Percentiles rank a stretch among this genome's conserved stretches.
Evolutionary conservation across 2,888 invertebrate genomes (phyloP).

Genomic region (Drosophila meridiana): DNA sequence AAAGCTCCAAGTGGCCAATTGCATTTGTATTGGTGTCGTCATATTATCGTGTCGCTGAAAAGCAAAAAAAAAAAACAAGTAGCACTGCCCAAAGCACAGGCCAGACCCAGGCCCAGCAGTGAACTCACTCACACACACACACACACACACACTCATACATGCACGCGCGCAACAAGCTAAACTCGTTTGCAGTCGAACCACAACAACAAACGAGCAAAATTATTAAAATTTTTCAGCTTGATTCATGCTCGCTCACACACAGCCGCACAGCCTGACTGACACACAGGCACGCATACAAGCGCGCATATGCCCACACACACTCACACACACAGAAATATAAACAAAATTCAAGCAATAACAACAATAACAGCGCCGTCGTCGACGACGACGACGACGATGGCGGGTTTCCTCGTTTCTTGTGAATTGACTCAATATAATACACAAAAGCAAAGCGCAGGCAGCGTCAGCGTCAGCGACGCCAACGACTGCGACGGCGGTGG

Average conservation of each 20-base stretch:
- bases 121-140: slow-evolving; percentile 36
- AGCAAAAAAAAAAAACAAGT: slow-evolving; percentile 59
- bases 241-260: slow-evolving; percentile 70
- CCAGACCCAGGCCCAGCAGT: slow-evolving; percentile 37
- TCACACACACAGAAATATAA: slow-evolving; percentile 45
- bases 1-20: slow-evolving; percentile 42
- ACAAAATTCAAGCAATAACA: slow-evolving; percentile 54
- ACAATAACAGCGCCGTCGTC: slow-evolving; percentile 34
- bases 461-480: slow-evolving; percentile 37
- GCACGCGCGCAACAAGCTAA: slow-evolving; percentile 64
- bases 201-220: slow-evolving; percentile 63
- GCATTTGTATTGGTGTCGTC: slow-evolving; percentile 53
- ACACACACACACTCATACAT: slow-evolving; percentile 6
- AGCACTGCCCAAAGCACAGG: slow-evolving; percentile 54
- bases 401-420: slow-evolving; percentile 83
- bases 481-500: slow-evolving; percentile 36
- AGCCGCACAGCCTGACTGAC: slow-evolving; percentile 38
- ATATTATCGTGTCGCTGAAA: slow-evolving; percentile 62
- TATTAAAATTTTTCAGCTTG: slow-evolving; percentile 74
- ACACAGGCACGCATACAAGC: slow-evolving; percentile 20
- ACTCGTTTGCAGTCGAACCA: slow-evolving; percentile 64
- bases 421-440: slow-evolving; percentile 77
- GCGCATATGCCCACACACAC: slow-evolving; percentile 22
- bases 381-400: slow-evolving; percentile 56
- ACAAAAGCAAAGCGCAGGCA: slow-evolving; percentile 62